Percentiles rank a stretch among this genome's conserved stretches.
These are phyloP conservation scores for Diplogasteroides magnus DNA, from an alignment of 1,140 invertebrate species.

Conservation along the genomic window DNA sequence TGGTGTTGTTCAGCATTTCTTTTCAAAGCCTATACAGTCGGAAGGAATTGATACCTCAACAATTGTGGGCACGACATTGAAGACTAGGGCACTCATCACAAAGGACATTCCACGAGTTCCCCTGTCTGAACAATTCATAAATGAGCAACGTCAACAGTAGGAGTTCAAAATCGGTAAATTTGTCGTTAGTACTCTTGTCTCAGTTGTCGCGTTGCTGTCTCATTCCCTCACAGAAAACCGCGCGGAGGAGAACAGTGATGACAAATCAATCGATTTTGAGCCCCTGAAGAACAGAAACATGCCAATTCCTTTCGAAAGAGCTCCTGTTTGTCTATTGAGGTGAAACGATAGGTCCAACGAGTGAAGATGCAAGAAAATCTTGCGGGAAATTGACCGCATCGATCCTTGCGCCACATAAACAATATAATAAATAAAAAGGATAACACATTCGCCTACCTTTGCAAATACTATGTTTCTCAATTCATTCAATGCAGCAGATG, in stretches of 20 bases:
- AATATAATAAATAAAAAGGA: background rate
- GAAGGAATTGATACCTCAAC: conserved; percentile 86
- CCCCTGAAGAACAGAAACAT: background rate
- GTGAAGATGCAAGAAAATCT: conserved; percentile 94
- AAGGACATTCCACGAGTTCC: conserved; percentile 88
- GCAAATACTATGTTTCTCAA: conserved; percentile 95
- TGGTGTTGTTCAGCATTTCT: too few relatives aligned
- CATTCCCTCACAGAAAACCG: too few relatives aligned
- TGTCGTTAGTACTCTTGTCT: too few relatives aligned
- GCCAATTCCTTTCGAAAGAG: conserved; percentile 66
- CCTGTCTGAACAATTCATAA: conserved; percentile 66
- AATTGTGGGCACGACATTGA: conserved; percentile 91
- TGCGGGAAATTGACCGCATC: conserved; percentile 84
- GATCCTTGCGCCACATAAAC: conserved; percentile 83
- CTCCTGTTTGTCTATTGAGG: conserved; percentile 84
- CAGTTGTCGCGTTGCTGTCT: too few relatives aligned
- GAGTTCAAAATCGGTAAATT: too few relatives aligned
- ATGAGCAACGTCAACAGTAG: too few relatives aligned
- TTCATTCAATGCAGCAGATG: conserved; percentile 87
- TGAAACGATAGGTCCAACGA: conserved; percentile 91
- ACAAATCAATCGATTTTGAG: too few relatives aligned
- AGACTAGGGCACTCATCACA: conserved; percentile 88
- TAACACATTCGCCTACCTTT: conserved; percentile 56
- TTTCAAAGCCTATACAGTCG: too few relatives aligned
- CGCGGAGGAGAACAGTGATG: too few relatives aligned